Evolutionary conservation across 2,113 vertebrate species (phyloP).

Genomic region (Chitala chitala): DNA sequence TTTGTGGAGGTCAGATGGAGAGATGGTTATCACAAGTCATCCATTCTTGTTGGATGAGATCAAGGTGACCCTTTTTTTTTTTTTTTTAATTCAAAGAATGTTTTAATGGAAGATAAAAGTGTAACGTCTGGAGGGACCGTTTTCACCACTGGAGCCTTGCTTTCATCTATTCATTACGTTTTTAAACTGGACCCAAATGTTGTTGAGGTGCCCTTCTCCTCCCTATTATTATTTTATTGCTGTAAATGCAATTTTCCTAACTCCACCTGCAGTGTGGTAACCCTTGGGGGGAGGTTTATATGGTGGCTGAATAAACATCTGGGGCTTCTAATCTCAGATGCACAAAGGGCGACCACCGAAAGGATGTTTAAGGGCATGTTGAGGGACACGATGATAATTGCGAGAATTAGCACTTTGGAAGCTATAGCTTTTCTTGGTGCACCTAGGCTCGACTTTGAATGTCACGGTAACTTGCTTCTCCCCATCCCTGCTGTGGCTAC

Average conservation of each 20-base stretch:
- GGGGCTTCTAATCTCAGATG: conserved; percentile 54
- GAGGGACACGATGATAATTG: not conserved
- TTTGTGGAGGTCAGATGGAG: conserved; percentile 53
- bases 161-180: conserved; percentile 49
- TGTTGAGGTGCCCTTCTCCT: conserved; percentile 48
- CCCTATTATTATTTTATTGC: conserved; percentile 57
- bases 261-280: conserved; percentile 62
- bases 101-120: conserved; percentile 32
- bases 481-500: too few species aligned
- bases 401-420: too few species aligned
- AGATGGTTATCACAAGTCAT: conserved; percentile 87
- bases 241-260: conserved; percentile 60
- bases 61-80: conserved; percentile 77
- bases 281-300: conserved; percentile 41
- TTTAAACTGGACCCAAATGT: conserved; percentile 49
- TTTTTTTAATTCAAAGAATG: conserved; percentile 52
- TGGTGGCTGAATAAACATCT: conserved; percentile 49
- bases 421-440: not conserved
- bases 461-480: too few species aligned
- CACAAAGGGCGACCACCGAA: conserved; percentile 62
- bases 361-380: conserved; percentile 67
- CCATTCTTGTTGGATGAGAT: conserved; percentile 67
- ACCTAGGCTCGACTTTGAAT: too few species aligned
- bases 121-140: conserved; percentile 12
- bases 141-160: conserved; percentile 25